Evolutionary conservation across 2,888 invertebrate genomes (phyloP).

Genomic region (Nasonovia ribisnigri): DNA sequence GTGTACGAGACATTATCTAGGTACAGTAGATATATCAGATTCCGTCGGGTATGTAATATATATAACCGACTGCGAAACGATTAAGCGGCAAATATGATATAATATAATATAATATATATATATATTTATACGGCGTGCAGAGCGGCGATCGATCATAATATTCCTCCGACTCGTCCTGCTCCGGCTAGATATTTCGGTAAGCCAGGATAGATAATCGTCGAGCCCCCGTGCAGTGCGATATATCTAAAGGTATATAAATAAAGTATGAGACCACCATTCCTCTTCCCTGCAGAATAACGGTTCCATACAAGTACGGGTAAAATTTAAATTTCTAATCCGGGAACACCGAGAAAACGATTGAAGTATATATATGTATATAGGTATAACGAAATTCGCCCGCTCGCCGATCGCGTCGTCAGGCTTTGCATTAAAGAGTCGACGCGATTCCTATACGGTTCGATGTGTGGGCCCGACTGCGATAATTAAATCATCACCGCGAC

Average conservation of each 20-base stretch:
- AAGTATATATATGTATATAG: neutral
- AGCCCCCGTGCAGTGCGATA: neutral
- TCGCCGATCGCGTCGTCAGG: neutral
- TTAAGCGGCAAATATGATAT: neutral
- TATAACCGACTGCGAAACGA: neutral
- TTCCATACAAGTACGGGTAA: neutral
- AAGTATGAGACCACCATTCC: no score
- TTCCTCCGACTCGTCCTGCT: neutral
- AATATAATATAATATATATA: no score
- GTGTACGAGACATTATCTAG: neutral
- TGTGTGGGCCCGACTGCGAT: neutral
- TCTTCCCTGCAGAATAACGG: no score
- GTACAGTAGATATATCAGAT: neutral
- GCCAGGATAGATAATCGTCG: neutral
- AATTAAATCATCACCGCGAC: neutral
- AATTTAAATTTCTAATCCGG: neutral
- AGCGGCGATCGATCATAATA: neutral
- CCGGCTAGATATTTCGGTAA: neutral
- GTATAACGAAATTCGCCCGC: neutral
- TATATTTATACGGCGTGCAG: neutral
- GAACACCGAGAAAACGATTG: neutral
- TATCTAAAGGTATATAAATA: neutral
- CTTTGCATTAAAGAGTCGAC: neutral
- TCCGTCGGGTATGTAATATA: neutral
- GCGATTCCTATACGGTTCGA: neutral